Evolutionary conservation across 2,113 vertebrate genomes (phyloP).

Genomic region (Myiopsitta monachus): DNA sequence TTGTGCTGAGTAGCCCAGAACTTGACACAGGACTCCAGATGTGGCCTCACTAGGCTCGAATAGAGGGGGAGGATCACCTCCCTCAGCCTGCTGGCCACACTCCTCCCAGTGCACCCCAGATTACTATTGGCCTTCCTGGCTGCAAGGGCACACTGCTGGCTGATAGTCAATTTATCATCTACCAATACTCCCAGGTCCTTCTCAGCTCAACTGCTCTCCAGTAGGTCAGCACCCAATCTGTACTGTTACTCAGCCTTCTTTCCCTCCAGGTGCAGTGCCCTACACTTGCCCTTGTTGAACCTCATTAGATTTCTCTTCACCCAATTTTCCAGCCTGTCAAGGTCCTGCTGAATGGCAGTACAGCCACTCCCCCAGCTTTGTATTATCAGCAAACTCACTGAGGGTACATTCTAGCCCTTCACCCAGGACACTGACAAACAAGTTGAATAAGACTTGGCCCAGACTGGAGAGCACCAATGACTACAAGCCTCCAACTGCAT

Average conservation of each 20-base stretch:
- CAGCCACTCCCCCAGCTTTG: not conserved
- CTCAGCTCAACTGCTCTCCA: not conserved
- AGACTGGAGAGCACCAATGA: not conserved
- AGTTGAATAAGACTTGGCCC: not conserved
- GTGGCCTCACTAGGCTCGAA: too few relatives aligned
- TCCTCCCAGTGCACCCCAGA: too few relatives aligned
- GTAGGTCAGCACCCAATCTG: not conserved
- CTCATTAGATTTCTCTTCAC: not conserved
- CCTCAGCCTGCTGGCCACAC: too few relatives aligned
- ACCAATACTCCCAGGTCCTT: too few relatives aligned
- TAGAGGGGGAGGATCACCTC: too few relatives aligned
- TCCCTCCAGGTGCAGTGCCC: not conserved
- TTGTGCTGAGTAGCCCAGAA: too few relatives aligned
- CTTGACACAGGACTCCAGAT: too few relatives aligned
- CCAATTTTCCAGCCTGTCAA: not conserved
- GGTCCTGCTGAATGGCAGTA: not conserved
- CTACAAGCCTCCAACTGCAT: not conserved
- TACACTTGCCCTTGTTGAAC: not conserved
- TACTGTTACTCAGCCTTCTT: not conserved
- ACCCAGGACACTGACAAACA: not conserved
- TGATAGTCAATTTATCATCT: too few relatives aligned
- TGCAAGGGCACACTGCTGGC: too few relatives aligned
- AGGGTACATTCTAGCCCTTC: not conserved
- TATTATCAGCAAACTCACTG: not conserved
- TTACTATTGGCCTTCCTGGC: too few relatives aligned